Percentiles rank a stretch among this genome's conserved stretches.
Conservation (phyloP, 1,140 invertebrate species). For the Bombus impatiens region DNA sequence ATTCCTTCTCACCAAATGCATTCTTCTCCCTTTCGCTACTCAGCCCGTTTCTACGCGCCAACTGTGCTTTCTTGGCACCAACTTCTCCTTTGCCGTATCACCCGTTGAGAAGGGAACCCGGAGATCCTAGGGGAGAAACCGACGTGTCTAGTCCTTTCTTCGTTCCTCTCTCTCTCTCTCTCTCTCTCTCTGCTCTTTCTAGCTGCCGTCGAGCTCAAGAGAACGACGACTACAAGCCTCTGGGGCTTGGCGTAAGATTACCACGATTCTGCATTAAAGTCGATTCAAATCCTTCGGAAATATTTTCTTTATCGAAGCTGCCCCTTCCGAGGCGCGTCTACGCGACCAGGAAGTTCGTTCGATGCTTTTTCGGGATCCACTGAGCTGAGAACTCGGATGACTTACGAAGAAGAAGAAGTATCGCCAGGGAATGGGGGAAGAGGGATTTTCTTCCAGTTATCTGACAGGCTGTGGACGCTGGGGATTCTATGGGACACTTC, state of each 20-base stretch:
- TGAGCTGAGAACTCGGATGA: neutral
- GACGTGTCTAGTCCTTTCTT: neutral
- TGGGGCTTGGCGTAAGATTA: conserved; percentile 45
- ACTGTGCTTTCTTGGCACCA: conserved; percentile 58
- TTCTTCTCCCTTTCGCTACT: conserved; percentile 65
- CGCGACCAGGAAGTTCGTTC: neutral
- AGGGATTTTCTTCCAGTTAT: neutral
- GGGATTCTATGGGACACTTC: neutral
- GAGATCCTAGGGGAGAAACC: neutral
- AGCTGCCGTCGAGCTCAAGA: neutral
- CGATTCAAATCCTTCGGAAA: conserved; percentile 51
- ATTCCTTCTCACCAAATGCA: conserved; percentile 52
- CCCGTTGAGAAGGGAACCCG: conserved; percentile 9
- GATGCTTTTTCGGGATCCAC: neutral
- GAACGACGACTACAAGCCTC: conserved; percentile 15
- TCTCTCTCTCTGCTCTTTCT: too few relatives aligned
- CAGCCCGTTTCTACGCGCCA: conserved; percentile 35
- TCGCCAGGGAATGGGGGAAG: neutral
- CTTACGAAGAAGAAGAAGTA: neutral
- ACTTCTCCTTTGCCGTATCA: conserved; percentile 38
- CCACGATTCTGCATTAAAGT: conserved; percentile 57
- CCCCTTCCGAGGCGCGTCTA: neutral
- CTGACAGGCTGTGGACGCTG: neutral
- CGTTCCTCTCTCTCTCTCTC: neutral
- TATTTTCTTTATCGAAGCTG: conserved; percentile 52